Percentiles rank a stretch among this genome's conserved stretches.
These are phyloP conservation scores for Pagetopsis macropterus DNA, from an alignment of 2,797 vertebrate genomes.

Conservation along the genomic window DNA sequence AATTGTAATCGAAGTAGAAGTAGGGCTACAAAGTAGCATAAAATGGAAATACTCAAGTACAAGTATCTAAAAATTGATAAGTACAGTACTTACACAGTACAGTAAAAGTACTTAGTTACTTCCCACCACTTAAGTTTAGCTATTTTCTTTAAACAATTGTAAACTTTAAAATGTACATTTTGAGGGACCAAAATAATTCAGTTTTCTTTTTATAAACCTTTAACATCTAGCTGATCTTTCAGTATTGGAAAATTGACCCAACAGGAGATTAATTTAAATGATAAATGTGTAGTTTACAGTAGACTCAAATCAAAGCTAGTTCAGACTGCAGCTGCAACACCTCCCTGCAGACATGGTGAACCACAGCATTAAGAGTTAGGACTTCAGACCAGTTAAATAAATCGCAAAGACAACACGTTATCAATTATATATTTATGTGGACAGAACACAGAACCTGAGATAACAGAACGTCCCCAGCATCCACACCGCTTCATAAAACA, in stretches of 20 bases:
- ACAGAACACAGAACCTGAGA: conserved; percentile 78
- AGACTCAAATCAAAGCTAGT: background rate
- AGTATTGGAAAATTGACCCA: background rate
- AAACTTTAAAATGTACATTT: too few relatives aligned
- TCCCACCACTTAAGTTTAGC: too few relatives aligned
- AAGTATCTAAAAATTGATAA: too few relatives aligned
- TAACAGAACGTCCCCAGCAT: conserved; percentile 55
- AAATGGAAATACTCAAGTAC: too few relatives aligned
- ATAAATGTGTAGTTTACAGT: background rate
- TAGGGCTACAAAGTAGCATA: too few relatives aligned
- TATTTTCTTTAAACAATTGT: too few relatives aligned
- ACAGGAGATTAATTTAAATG: background rate
- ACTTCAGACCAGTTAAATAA: conserved; percentile 41
- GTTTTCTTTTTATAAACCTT: background rate
- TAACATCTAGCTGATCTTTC: background rate
- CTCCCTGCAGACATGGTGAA: conserved; percentile 4
- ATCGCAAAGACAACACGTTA: conserved; percentile 39
- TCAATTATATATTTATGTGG: conserved; percentile 64
- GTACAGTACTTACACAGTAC: too few relatives aligned
- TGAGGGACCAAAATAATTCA: background rate
- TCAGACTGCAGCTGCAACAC: background rate
- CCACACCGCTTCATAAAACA: conserved; percentile 48
- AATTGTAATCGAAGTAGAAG: too few relatives aligned
- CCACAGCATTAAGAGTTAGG: background rate
- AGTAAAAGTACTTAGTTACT: too few relatives aligned